phyloP scores from a whole-genome alignment of 1,140 invertebrate species.

The Adelges cooleyi region DNA sequence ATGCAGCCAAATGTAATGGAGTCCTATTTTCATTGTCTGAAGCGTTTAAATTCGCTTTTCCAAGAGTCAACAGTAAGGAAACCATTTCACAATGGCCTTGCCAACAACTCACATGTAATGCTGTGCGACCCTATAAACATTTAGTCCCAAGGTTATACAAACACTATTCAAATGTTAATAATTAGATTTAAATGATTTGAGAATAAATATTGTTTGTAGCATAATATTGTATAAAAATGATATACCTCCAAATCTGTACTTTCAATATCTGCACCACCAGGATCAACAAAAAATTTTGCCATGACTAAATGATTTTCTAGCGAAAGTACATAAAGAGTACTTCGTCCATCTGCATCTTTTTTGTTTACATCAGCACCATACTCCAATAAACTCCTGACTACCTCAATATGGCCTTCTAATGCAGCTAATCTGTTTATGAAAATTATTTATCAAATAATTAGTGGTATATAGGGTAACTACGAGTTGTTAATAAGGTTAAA shows the following conservation, averaged over 20 bases:
- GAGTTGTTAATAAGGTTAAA: background rate
- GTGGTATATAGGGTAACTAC: background rate
- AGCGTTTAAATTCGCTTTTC: slow-evolving; percentile 71
- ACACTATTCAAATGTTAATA: background rate
- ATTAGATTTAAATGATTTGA: too few relatives aligned
- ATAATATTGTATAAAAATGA: too few relatives aligned
- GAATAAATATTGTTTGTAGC: too few relatives aligned
- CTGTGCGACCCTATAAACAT: slow-evolving; percentile 70
- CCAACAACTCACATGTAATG: slow-evolving; percentile 87
- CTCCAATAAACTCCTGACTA: slow-evolving; percentile 58
- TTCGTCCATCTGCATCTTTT: slow-evolving; percentile 81
- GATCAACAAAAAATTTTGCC: slow-evolving; percentile 67
- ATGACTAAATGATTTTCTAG: slow-evolving; percentile 79
- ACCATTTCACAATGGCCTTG: slow-evolving; percentile 87
- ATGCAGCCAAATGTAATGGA: slow-evolving; percentile 84
- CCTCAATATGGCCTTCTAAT: slow-evolving; percentile 72
- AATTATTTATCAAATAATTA: background rate
- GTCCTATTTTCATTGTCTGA: slow-evolving; percentile 81
- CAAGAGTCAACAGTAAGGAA: slow-evolving; percentile 61
- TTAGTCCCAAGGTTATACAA: slow-evolving; percentile 1
- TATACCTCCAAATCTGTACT: slow-evolving; percentile 73
- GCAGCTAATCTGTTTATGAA: slow-evolving; percentile 59
- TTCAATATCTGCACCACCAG: slow-evolving; percentile 70
- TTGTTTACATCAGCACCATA: slow-evolving; percentile 78
- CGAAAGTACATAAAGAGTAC: slow-evolving; percentile 81